Evolutionary conservation across 1,140 invertebrate species (phyloP).

Genomic region (Aphelinus certus): DNA sequence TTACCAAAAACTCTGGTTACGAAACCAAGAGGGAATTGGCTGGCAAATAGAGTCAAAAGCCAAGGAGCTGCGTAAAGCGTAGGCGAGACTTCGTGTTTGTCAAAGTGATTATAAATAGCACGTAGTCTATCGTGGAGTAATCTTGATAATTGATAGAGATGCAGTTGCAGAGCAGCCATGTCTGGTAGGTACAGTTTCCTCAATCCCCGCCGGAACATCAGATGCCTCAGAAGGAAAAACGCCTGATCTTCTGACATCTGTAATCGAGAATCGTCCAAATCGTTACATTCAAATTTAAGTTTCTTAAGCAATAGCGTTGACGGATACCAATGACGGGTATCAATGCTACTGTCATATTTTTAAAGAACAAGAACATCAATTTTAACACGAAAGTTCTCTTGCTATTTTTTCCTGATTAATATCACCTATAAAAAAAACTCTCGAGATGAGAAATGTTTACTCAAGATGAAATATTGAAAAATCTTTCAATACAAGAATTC

Average conservation of each 20-base stretch:
- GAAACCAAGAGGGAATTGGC: slow-evolving; percentile 95
- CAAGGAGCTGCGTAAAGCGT: slow-evolving; percentile 95
- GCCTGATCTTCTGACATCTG: slow-evolving; percentile 92
- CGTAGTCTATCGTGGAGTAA: slow-evolving; percentile 88
- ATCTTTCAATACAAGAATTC: too few relatives aligned
- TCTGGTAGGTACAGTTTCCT: slow-evolving; percentile 91
- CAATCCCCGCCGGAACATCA: slow-evolving; percentile 90
- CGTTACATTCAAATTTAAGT: too few relatives aligned
- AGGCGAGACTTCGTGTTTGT: slow-evolving; percentile 88
- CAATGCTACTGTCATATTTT: too few relatives aligned
- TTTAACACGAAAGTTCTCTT: too few relatives aligned
- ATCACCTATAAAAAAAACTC: too few relatives aligned
- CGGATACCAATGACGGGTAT: too few relatives aligned
- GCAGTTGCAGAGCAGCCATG: slow-evolving; percentile 90
- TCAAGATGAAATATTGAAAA: too few relatives aligned
- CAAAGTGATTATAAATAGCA: slow-evolving; percentile 88
- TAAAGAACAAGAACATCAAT: too few relatives aligned
- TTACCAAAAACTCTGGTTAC: slow-evolving; percentile 92
- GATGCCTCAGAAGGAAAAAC: slow-evolving; percentile 85
- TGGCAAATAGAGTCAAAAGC: slow-evolving; percentile 95
- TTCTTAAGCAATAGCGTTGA: too few relatives aligned
- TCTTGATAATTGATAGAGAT: slow-evolving; percentile 94
- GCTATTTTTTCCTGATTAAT: too few relatives aligned
- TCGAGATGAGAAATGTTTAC: neutral
- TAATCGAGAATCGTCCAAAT: slow-evolving; percentile 23